Conservation (phyloP, 2,888 invertebrate genomes). For the Tricholauxania praeusta region DNA sequence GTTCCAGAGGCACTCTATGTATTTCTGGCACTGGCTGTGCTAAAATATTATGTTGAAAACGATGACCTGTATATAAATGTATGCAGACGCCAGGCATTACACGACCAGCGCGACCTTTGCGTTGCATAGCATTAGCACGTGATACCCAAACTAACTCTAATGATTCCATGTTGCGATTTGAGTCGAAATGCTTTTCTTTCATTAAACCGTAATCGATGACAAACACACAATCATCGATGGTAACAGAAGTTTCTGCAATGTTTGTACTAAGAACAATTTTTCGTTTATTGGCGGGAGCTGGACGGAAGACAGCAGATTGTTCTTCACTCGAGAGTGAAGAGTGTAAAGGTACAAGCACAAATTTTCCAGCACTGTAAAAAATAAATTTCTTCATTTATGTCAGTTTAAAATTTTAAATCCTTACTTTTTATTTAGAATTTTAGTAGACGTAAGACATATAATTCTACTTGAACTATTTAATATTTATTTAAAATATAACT, state of each 20-base stretch:
- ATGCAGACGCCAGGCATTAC: constrained; percentile 87
- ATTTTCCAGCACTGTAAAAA: constrained; percentile 71
- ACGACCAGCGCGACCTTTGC: constrained; percentile 91
- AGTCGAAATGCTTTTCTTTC: constrained; percentile 81
- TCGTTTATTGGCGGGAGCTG: constrained; percentile 77
- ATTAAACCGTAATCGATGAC: constrained; percentile 93
- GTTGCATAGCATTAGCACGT: constrained; percentile 88
- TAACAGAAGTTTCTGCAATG: constrained; percentile 95
- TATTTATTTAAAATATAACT: background rate
- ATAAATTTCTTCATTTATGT: background rate
- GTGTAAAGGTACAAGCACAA: constrained; percentile 84
- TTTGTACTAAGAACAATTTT: constrained; percentile 94
- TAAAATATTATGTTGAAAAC: constrained; percentile 75
- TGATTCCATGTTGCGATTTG: constrained; percentile 88
- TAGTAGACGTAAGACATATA: background rate
- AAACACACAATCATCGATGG: constrained; percentile 95
- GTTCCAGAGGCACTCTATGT: constrained; percentile 88
- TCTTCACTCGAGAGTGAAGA: constrained; percentile 88
- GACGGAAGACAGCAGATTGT: constrained; percentile 80
- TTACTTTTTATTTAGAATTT: no score
- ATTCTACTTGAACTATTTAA: no score
- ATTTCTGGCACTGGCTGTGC: constrained; percentile 90
- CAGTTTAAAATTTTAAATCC: background rate
- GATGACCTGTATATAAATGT: constrained; percentile 85
- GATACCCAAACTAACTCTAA: constrained; percentile 92